phyloP scores from a whole-genome alignment of 2,888 invertebrate species.

The Drosophila incognita region DNA sequence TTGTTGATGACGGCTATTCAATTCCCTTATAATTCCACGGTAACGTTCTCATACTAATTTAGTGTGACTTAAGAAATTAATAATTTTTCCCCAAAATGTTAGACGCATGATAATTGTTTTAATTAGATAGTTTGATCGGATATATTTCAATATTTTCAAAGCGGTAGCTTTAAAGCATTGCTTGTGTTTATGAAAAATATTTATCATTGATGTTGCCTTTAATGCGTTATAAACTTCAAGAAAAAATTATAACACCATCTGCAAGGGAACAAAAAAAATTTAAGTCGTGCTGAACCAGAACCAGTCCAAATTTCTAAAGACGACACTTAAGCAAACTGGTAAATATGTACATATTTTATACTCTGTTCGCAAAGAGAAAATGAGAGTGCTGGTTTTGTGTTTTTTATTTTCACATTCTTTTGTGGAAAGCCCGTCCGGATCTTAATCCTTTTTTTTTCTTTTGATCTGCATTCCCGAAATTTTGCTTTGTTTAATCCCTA shows the following conservation, averaged over 20 bases:
- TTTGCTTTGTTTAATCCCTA: background rate
- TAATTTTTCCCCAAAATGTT: background rate
- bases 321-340: background rate
- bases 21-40: background rate
- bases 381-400: background rate
- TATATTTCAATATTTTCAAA: background rate
- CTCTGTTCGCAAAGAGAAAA: background rate
- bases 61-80: background rate
- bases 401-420: background rate
- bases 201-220: background rate
- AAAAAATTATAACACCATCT: background rate
- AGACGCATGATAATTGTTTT: background rate
- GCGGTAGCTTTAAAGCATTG: background rate
- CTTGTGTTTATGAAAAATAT: background rate
- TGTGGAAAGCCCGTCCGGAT: background rate
- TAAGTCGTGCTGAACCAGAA: conserved; percentile 15
- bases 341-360: background rate
- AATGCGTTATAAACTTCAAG: background rate
- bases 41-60: background rate
- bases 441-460: background rate
- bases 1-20: background rate
- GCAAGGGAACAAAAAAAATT: background rate
- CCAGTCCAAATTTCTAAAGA: conserved; percentile 20
- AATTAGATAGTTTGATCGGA: no score
- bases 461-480: background rate